Evolutionary conservation across 2,888 invertebrate species (phyloP).

Genomic region (Ectropis crepuscularia): DNA sequence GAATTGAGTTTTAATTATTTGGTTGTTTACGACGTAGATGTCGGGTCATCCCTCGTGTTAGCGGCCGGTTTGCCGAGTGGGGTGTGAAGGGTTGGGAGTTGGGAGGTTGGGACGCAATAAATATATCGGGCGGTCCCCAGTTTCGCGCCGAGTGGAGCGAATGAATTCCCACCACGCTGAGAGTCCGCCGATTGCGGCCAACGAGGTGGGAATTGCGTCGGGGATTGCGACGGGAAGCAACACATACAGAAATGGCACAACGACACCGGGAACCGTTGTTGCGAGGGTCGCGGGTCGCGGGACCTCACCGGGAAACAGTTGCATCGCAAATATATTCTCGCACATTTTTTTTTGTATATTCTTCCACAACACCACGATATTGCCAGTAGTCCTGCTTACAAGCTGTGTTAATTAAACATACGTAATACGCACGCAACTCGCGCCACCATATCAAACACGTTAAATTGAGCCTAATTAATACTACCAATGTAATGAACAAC

Average conservation of each 20-base stretch:
- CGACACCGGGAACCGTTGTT: not conserved
- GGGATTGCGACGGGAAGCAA: not conserved
- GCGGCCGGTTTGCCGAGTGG: not conserved
- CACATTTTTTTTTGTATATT: too few relatives aligned
- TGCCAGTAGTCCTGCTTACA: too few relatives aligned
- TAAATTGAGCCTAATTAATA: too few relatives aligned
- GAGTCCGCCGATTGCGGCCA: slow-evolving; percentile 21
- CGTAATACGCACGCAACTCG: too few relatives aligned
- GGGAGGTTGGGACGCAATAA: slow-evolving; percentile 22
- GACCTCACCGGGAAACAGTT: too few relatives aligned
- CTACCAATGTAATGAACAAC: too few relatives aligned
- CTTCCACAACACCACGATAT: too few relatives aligned
- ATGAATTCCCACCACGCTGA: too few relatives aligned
- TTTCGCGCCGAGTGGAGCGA: slow-evolving; percentile 14
- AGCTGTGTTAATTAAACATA: too few relatives aligned
- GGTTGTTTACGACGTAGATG: too few relatives aligned
- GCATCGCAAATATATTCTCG: too few relatives aligned
- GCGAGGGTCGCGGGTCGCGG: not conserved
- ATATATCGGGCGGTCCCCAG: slow-evolving; percentile 24
- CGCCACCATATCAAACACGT: too few relatives aligned
- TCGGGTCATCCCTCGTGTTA: not conserved
- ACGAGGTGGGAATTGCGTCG: slow-evolving; percentile 11
- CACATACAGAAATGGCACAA: not conserved
- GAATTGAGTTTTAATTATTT: not conserved
- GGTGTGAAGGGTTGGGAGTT: not conserved